Conservation (phyloP, 2,113 vertebrate species). For the Calidris pugnax region DNA sequence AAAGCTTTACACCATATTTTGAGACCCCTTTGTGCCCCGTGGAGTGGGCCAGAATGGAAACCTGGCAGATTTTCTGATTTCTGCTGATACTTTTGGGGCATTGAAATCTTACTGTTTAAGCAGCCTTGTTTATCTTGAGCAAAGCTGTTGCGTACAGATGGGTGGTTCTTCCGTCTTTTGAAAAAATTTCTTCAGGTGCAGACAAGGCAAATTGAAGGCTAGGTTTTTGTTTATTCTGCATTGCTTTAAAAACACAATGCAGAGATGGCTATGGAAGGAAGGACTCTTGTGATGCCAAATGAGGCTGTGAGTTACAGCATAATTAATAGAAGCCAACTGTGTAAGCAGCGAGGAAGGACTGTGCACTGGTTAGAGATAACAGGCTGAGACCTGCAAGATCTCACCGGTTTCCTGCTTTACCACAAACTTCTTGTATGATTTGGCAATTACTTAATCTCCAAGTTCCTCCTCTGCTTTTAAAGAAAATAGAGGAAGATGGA, state of each 20-base stretch:
- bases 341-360: background rate
- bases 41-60: background rate
- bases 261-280: background rate
- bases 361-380: background rate
- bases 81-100: background rate
- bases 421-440: conserved; percentile 14
- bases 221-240: background rate
- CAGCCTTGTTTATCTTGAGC: background rate
- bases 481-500: conserved; percentile 2
- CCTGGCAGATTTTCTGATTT: background rate
- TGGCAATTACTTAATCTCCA: background rate
- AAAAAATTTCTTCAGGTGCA: background rate
- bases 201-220: background rate
- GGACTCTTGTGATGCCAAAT: background rate
- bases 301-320: background rate
- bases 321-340: background rate
- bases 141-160: background rate
- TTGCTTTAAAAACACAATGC: background rate
- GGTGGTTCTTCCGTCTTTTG: background rate
- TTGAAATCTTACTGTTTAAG: background rate
- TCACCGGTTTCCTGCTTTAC: conserved; percentile 29
- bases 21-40: background rate
- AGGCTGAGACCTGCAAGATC: background rate
- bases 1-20: background rate
- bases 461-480: conserved; percentile 22